Evolutionary conservation across 2,888 invertebrate species (phyloP).

Genomic region (Nemurella pictetii): DNA sequence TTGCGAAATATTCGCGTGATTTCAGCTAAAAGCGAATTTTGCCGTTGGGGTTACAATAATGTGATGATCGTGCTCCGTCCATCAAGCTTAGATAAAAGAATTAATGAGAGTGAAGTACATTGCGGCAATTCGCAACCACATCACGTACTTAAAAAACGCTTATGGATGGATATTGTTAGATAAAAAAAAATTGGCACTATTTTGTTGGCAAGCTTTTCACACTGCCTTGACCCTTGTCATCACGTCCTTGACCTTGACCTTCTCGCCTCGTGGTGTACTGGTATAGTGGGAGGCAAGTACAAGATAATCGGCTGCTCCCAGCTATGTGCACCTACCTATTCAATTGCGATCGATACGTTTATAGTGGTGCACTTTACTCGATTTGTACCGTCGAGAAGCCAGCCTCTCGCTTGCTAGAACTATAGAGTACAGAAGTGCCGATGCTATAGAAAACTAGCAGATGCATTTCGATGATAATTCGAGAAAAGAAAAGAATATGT

Average conservation of each 20-base stretch:
- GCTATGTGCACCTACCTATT: neutral
- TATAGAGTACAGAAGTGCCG: neutral
- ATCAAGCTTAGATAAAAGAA: neutral
- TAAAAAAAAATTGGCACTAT: neutral
- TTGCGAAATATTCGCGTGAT: neutral
- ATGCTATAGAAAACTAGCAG: neutral
- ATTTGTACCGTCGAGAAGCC: neutral
- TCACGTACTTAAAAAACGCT: neutral
- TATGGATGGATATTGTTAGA: neutral
- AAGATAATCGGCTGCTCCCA: neutral
- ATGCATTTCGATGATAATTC: neutral
- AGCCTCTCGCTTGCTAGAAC: too few relatives aligned
- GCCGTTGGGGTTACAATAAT: neutral
- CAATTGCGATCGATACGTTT: neutral
- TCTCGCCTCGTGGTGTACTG: neutral
- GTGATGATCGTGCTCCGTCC: neutral
- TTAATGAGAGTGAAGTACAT: neutral
- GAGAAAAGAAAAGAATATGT: neutral
- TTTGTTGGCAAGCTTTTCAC: neutral
- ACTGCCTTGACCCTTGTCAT: neutral
- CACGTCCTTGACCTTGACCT: neutral
- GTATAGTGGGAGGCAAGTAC: neutral
- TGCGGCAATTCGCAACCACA: neutral
- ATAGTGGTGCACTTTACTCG: neutral
- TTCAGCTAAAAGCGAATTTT: neutral